These are phyloP conservation scores for Balaeniceps rex DNA, from an alignment of 2,113 vertebrate species.

Conservation along the genomic window DNA sequence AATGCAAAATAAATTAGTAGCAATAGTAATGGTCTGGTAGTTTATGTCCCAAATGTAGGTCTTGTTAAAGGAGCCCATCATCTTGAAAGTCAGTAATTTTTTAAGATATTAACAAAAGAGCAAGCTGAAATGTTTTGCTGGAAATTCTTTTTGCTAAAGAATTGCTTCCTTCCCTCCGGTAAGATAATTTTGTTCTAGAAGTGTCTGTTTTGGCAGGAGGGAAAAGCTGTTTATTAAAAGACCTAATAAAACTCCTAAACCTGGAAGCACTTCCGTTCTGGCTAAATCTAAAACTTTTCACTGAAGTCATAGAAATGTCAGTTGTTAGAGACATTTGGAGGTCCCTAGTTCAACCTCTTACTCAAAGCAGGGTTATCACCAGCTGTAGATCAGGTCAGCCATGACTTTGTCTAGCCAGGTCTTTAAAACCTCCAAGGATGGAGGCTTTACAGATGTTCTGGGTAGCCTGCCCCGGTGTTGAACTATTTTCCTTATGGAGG, in stretches of 20 bases:
- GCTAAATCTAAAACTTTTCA: background rate
- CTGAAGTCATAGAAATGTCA: background rate
- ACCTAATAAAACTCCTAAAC: slow-evolving; percentile 6
- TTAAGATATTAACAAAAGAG: background rate
- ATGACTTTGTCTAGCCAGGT: background rate
- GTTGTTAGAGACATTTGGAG: background rate
- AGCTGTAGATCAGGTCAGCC: background rate
- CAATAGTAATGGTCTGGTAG: background rate
- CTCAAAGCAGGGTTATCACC: background rate
- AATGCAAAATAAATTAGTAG: slow-evolving; percentile 22
- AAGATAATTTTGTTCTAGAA: slow-evolving; percentile 13
- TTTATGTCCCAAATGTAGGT: background rate
- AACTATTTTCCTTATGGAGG: background rate
- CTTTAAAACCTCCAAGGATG: background rate
- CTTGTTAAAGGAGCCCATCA: background rate
- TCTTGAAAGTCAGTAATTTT: background rate
- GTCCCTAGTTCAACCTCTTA: background rate
- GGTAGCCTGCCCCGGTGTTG: background rate
- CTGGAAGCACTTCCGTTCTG: background rate
- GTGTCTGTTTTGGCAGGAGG: background rate
- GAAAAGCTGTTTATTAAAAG: slow-evolving; percentile 1
- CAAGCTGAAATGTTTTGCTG: background rate
- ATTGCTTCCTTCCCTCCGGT: background rate
- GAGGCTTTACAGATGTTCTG: background rate
- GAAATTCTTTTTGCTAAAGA: background rate